Evolutionary conservation across 2,113 vertebrate species (phyloP), one percentile per base, ranked within the genome.

Genomic region (Hyaena hyaena): DNA sequence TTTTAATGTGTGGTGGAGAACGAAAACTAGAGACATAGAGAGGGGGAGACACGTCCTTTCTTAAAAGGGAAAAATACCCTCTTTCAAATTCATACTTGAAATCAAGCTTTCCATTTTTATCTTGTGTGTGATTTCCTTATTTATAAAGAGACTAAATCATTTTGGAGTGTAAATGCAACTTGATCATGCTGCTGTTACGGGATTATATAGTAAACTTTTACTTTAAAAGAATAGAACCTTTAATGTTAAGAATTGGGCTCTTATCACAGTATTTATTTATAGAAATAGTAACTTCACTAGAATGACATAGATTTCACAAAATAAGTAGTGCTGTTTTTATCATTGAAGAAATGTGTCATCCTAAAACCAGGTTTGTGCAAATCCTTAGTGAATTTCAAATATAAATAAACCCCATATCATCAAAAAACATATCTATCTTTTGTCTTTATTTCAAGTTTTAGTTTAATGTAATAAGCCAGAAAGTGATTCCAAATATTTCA

Each of bases 391-490:
- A 88, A n/a, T 63, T 95, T 86, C 48, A 84, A 95, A 81, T 74
- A 35, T 73, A 89, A 66, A 88, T 33, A 95, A 58, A 65, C n/a
- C 12, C 17, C 89, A 11, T 0, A 9, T 15, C 50, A 6, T 88
- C 4, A 63, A 53, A 71, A 48, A 91, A 21, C 24, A 4, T 45
- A 53, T 4, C 31, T 76, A 9, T 63, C 5, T 74, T 65, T 10
- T 31, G 87, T 73, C 16, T 83, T 74, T 48, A 81, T 92, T 80
- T 85, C 65, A 96, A 96, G 10, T 19, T 97, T 55, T 88, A 92
- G 26, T 93, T 97, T 96, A 50, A 93, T 76, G 15, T 79, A 39
- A 85, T 17, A 68, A 92, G 48, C 17, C 96, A 66, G 97, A 98
- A 73, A 65, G 1, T 16, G 19, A 74, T 84, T 45, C 45, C 63